Percentiles rank a stretch among this genome's conserved stretches.
These are phyloP conservation scores for Trinectes maculatus DNA, from an alignment of 2,113 vertebrate genomes.

Conservation along the genomic window DNA sequence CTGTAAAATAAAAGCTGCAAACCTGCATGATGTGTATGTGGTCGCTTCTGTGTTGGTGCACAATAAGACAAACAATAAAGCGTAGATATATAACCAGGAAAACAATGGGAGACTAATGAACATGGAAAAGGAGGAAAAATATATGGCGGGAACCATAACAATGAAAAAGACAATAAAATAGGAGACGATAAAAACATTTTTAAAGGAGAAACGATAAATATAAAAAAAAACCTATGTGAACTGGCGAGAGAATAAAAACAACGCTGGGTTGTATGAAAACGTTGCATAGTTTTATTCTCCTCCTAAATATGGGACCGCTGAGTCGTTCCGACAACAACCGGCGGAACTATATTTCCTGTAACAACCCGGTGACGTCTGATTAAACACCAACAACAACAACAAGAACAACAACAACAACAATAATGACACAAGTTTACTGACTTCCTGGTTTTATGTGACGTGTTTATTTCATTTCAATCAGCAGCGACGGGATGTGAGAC, in stretches of 20 bases:
- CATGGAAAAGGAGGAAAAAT: constrained; percentile 9
- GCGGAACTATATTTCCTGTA: neutral
- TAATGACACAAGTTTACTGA: neutral
- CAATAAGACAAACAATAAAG: neutral
- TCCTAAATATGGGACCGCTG: neutral
- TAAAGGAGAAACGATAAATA: constrained; percentile 31
- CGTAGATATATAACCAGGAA: constrained; percentile 18
- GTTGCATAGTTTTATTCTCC: constrained; percentile 18
- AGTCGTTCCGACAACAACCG: neutral
- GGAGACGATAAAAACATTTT: constrained; percentile 48
- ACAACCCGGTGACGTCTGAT: neutral
- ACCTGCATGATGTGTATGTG: too few species aligned
- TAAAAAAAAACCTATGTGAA: constrained; percentile 26
- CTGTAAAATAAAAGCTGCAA: too few species aligned
- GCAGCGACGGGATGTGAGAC: too few species aligned
- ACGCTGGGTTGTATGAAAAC: neutral
- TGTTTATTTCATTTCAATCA: constrained; percentile 7
- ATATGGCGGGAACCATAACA: constrained; percentile 38
- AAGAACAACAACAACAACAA: constrained; percentile 6
- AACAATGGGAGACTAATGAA: constrained; percentile 67
- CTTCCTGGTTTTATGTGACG: neutral
- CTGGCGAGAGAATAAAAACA: neutral
- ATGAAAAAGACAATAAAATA: constrained; percentile 56
- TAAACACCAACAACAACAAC: neutral
- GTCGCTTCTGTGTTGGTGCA: too few species aligned